A percentile compares a stretch with the other conserved stretches of the same genome.
phyloP scores from a whole-genome alignment of 2,113 vertebrate species.

The Otis tarda region DNA sequence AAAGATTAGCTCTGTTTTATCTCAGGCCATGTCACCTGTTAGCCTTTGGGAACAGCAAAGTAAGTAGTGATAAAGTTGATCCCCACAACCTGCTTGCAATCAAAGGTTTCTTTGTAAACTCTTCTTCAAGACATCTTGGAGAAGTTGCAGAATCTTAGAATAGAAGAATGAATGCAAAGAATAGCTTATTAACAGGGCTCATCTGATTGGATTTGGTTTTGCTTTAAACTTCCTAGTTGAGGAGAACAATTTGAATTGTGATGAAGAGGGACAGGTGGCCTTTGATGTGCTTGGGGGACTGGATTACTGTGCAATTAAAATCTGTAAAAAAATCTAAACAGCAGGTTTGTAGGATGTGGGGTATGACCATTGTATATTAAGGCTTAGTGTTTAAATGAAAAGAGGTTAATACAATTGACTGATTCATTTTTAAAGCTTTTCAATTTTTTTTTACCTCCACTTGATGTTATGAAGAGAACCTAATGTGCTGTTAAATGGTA shows the following conservation, averaged over 20 bases:
- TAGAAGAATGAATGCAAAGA: slow-evolving; percentile 79
- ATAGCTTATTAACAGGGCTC: slow-evolving; percentile 81
- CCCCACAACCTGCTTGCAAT: slow-evolving; percentile 73
- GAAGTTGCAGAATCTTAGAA: slow-evolving; percentile 71
- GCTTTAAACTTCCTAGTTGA: slow-evolving; percentile 74
- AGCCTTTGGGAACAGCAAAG: slow-evolving; percentile 60
- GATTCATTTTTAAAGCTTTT: slow-evolving; percentile 16
- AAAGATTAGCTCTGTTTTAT: slow-evolving; percentile 45
- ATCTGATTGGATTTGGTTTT: slow-evolving; percentile 84
- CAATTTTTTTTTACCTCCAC: not conserved
- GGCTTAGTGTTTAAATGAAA: not conserved
- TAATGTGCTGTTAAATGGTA: not conserved
- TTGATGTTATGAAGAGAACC: slow-evolving; percentile 10
- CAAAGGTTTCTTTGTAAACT: slow-evolving; percentile 84
- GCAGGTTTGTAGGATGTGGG: slow-evolving; percentile 19
- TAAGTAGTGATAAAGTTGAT: slow-evolving; percentile 76
- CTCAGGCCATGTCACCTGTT: slow-evolving; percentile 76
- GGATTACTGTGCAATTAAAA: slow-evolving; percentile 70
- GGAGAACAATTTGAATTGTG: slow-evolving; percentile 75
- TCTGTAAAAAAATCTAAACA: slow-evolving; percentile 23
- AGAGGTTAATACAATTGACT: slow-evolving; percentile 4
- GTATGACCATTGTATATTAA: slow-evolving; percentile 19
- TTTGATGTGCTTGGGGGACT: slow-evolving; percentile 69
- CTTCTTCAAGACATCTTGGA: slow-evolving; percentile 71
- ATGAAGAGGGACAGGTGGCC: slow-evolving; percentile 46